Conservation (phyloP, 2,113 vertebrate species). For the Cathartes aura region DNA sequence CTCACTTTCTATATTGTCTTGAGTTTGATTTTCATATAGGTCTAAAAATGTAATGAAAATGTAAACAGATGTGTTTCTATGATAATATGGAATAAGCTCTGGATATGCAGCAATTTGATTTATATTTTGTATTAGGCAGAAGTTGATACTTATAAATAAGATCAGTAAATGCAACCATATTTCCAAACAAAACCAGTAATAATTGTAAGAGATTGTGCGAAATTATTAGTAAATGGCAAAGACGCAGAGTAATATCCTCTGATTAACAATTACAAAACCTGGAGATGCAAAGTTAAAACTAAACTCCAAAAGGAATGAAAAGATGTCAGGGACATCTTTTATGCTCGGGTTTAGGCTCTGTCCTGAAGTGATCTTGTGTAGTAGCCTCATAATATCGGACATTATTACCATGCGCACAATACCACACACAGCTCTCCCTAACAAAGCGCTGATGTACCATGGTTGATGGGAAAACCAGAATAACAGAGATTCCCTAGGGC, state of each 20-base stretch:
- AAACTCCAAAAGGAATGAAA: background rate
- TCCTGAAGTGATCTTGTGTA: background rate
- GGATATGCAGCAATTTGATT: background rate
- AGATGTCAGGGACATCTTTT: background rate
- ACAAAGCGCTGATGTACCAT: rapidly evolving
- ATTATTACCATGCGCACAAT: background rate
- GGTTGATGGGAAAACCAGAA: background rate
- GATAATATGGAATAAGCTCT: background rate
- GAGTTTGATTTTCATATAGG: background rate
- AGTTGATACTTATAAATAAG: background rate
- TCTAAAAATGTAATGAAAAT: background rate
- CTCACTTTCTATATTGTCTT: background rate
- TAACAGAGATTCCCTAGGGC: background rate
- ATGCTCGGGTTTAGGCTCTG: background rate
- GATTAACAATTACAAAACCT: background rate
- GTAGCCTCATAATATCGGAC: background rate
- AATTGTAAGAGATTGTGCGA: background rate
- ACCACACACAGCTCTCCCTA: background rate
- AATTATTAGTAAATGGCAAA: background rate
- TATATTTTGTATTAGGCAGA: background rate
- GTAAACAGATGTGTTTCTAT: background rate
- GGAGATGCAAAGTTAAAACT: background rate
- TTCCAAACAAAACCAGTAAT: background rate
- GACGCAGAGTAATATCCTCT: background rate
- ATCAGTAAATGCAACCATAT: background rate